These are phyloP conservation scores for Tragulus kanchil DNA, from an alignment of 2,113 vertebrate genomes.

Conservation along the genomic window DNA sequence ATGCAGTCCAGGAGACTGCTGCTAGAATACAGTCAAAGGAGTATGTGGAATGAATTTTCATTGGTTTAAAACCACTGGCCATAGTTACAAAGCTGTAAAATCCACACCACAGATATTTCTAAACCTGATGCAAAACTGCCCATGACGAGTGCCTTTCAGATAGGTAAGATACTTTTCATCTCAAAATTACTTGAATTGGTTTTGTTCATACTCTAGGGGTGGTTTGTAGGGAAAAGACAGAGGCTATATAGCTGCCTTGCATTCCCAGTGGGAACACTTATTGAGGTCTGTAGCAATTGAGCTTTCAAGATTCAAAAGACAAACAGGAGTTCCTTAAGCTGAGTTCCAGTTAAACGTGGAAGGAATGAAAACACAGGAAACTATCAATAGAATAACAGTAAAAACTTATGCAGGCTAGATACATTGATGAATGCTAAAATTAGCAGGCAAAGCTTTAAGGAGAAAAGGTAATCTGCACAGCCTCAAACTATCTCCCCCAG, in stretches of 20 bases:
- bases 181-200: conserved; percentile 11
- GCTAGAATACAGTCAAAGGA: not conserved
- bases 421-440: not conserved
- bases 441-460: not conserved
- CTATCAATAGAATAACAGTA: not conserved
- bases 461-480: not conserved
- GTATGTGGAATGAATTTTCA: not conserved
- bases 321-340: conserved; percentile 25
- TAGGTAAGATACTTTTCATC: not conserved
- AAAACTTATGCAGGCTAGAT: not conserved
- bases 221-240: not conserved
- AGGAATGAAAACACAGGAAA: not conserved
- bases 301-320: not conserved
- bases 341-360: not conserved
- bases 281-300: not conserved
- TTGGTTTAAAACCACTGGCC: not conserved
- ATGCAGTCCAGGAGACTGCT: not conserved
- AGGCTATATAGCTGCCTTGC: not conserved
- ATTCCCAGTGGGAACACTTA: not conserved
- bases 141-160: conserved; percentile 5
- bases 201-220: not conserved
- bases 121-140: not conserved
- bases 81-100: conserved; percentile 13
- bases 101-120: conserved; percentile 1
- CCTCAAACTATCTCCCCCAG: not conserved